Conservation (phyloP, 2,113 vertebrate species). For the Apodemus sylvaticus region DNA sequence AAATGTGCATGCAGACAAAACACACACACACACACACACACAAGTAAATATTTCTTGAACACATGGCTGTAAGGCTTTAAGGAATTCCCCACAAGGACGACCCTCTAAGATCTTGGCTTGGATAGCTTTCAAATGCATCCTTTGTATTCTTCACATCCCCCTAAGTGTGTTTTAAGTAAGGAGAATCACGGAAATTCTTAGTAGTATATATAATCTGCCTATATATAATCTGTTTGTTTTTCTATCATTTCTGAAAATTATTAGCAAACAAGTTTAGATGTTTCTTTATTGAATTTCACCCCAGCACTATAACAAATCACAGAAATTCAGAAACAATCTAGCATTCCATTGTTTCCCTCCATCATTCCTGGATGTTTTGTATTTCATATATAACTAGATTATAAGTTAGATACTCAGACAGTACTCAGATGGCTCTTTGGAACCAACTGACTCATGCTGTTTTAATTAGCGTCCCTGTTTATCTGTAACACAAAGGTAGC, state of each 20-base stretch:
- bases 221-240: conserved; percentile 14
- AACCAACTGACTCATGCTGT: background rate
- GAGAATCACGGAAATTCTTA: conserved; percentile 13
- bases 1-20: background rate
- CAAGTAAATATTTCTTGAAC: background rate
- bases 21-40: background rate
- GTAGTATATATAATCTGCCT: background rate
- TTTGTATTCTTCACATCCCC: conserved; percentile 55
- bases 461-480: background rate
- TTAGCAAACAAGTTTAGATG: conserved; percentile 12
- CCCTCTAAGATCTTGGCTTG: conserved; percentile 18
- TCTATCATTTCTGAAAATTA: conserved; percentile 7
- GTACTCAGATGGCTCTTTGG: background rate
- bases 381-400: conserved; percentile 28
- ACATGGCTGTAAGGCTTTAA: background rate
- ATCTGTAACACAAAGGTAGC: background rate
- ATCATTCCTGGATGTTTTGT: conserved; percentile 11
- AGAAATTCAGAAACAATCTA: conserved; percentile 10
- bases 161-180: conserved; percentile 50
- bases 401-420: background rate
- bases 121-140: conserved; percentile 27
- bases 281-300: conserved; percentile 33
- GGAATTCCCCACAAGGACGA: background rate
- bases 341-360: background rate
- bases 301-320: conserved; percentile 23